phyloP scores from a whole-genome alignment of 2,888 invertebrate genomes.

The Oscheius sp. region DNA sequence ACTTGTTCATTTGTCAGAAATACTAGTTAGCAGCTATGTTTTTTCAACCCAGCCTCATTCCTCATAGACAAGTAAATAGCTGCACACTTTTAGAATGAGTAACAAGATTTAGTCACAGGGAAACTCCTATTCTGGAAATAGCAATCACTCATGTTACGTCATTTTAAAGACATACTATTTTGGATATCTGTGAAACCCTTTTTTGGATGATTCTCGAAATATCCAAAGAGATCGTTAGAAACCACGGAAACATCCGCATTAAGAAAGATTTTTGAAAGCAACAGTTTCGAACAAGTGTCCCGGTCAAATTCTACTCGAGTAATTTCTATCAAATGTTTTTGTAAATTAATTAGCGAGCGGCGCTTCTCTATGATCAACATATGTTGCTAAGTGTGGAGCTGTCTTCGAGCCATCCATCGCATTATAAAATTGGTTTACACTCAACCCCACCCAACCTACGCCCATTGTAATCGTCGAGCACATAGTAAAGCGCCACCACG shows the following conservation, averaged over 20 bases:
- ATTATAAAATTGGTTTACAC: conserved; percentile 37
- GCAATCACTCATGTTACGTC: too few relatives aligned
- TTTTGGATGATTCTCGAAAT: too few relatives aligned
- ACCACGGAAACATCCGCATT: too few relatives aligned
- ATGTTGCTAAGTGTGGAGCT: conserved; percentile 33
- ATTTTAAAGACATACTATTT: too few relatives aligned
- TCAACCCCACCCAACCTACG: conserved; percentile 29
- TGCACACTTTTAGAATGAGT: too few relatives aligned
- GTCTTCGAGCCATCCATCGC: conserved; percentile 35
- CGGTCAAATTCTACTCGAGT: too few relatives aligned
- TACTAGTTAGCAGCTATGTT: neutral
- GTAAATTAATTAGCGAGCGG: conserved; percentile 17
- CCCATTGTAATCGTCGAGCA: conserved; percentile 36
- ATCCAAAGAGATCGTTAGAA: too few relatives aligned
- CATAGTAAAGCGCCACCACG: conserved; percentile 37
- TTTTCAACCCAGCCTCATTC: neutral
- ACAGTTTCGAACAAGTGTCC: too few relatives aligned
- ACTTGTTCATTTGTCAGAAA: neutral
- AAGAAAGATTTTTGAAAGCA: too few relatives aligned
- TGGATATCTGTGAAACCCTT: too few relatives aligned
- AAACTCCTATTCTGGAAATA: too few relatives aligned
- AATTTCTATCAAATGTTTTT: conserved; percentile 2
- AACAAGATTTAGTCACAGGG: too few relatives aligned
- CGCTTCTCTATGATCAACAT: conserved; percentile 11
- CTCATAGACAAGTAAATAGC: neutral